These are phyloP conservation scores for fruit fly (Drosophila melanogaster) DNA, from an alignment of 1,140 invertebrate species.

Conservation along the genomic window Release_6_plus_ISO1_MT NT_033779.5:3202001-3202500, in stretches of 20 bases:
- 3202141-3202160: slow-evolving; percentile 63
- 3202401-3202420: slow-evolving; percentile 42
- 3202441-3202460: slow-evolving; percentile 69
- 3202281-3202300: not conserved
- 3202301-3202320: slow-evolving; percentile 63
- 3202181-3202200: slow-evolving; percentile 67
- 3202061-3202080: not conserved
- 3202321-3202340: slow-evolving; percentile 69
- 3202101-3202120: slow-evolving; percentile 53
- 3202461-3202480: slow-evolving; percentile 47
- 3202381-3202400: not conserved
- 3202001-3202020: slow-evolving; percentile 72
- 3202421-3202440: slow-evolving; percentile 57
- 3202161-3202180: slow-evolving; percentile 61
- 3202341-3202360: slow-evolving; percentile 42
- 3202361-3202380: slow-evolving; percentile 9
- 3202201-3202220: slow-evolving; percentile 62
- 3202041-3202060: slow-evolving; percentile 40
- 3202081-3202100: slow-evolving; percentile 2
- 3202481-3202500: slow-evolving; percentile 30
- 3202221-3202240: slow-evolving; percentile 24
- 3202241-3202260: slow-evolving; percentile 21
- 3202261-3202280: not conserved
- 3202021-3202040: slow-evolving; percentile 53
- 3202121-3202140: slow-evolving; percentile 49